Evolutionary conservation across 2,797 vertebrate species (phyloP).

Genomic region (Anguilla megastoma): DNA sequence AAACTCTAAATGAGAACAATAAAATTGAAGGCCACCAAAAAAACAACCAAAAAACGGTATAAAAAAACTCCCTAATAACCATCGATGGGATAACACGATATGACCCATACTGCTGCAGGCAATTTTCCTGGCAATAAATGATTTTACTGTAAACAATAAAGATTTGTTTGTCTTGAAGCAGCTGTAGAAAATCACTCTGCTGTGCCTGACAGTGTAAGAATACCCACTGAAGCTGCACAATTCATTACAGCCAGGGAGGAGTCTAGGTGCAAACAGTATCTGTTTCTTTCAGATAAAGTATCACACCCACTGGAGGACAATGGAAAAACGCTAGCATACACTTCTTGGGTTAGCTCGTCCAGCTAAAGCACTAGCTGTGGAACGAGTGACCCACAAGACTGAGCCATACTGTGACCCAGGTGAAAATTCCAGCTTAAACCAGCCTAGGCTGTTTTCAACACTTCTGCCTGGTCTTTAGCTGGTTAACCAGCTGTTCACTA

Average conservation of each 20-base stretch:
- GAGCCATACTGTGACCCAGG: neutral
- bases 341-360: neutral
- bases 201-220: neutral
- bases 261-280: no score
- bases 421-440: no score
- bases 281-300: conserved; percentile 12
- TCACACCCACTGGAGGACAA: conserved; percentile 1
- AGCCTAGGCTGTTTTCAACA: no score
- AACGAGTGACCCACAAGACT: neutral
- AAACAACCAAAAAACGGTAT: neutral
- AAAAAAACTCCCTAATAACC: neutral
- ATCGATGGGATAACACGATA: neutral
- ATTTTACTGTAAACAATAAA: neutral
- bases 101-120: neutral
- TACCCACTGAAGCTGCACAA: conserved; percentile 3
- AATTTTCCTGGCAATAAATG: neutral
- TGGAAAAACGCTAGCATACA: neutral
- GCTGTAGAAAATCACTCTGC: neutral
- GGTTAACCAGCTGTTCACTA: no score
- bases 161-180: neutral
- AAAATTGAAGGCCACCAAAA: neutral
- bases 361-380: neutral
- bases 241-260: conserved; percentile 22
- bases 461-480: no score
- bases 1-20: neutral